phyloP scores from a whole-genome alignment of 2,888 invertebrate genomes.

The Drosophila conformis region DNA sequence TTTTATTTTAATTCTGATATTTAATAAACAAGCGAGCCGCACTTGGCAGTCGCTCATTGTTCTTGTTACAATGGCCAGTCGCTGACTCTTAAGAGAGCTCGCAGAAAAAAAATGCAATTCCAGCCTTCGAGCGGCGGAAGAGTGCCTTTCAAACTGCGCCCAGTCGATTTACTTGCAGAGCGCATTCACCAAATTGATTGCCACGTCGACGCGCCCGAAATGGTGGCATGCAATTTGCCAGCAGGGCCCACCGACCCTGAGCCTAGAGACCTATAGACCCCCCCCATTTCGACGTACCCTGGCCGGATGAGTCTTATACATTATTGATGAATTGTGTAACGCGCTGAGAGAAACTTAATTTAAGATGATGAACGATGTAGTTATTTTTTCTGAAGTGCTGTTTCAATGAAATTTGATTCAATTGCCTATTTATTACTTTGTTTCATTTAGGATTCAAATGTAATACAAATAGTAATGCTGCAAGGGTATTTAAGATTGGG shows the following conservation, averaged over 20 bases:
- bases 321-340: neutral
- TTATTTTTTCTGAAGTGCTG: neutral
- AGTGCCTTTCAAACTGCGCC: conserved; percentile 25
- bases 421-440: neutral
- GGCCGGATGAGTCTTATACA: neutral
- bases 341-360: neutral
- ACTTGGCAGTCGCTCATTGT: conserved; percentile 17
- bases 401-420: neutral
- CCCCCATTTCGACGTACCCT: neutral
- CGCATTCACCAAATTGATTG: conserved; percentile 65
- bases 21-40: conserved; percentile 11
- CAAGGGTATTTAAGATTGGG: conserved; percentile 15
- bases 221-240: conserved; percentile 52
- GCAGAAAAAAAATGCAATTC: conserved; percentile 25
- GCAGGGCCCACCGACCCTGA: neutral
- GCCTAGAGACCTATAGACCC: neutral
- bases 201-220: conserved; percentile 58
- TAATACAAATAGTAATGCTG: no score
- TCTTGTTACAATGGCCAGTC: conserved; percentile 11
- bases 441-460: neutral
- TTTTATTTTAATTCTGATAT: conserved; percentile 10
- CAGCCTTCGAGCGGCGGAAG: neutral
- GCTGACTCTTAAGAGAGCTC: conserved; percentile 6
- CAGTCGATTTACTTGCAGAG: conserved; percentile 57
- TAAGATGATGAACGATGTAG: neutral